A percentile compares a stretch with the other conserved stretches of the same genome.
Evolutionary conservation across 1,140 invertebrate genomes (phyloP).

Genomic region (Formica exsecta): DNA sequence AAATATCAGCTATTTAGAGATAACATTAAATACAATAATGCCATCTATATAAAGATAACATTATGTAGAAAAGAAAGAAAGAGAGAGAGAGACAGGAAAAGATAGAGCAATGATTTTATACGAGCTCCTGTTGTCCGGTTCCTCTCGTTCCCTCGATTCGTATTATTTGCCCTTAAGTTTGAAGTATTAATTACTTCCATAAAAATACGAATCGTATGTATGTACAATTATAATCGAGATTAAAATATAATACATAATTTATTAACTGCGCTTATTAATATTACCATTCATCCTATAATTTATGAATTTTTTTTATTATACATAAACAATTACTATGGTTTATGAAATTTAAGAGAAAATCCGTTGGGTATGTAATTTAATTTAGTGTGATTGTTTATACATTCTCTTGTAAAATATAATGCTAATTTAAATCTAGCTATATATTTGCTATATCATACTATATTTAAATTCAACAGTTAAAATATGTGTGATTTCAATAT

Average conservation of each 20-base stretch:
- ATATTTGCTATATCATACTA: no score
- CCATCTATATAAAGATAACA: no score
- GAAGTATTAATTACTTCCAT: conserved; percentile 71
- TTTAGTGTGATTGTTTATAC: no score
- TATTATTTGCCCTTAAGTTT: conserved; percentile 78
- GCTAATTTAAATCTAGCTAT: no score
- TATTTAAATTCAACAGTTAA: no score
- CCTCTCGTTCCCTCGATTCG: conserved; percentile 70
- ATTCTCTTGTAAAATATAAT: no score
- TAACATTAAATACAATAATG: no score
- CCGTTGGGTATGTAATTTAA: no score
- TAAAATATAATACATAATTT: conserved; percentile 81
- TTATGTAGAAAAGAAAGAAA: background rate
- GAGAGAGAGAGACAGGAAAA: conserved; percentile 16
- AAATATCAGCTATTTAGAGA: no score
- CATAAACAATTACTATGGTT: no score
- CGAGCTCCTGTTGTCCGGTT: conserved; percentile 60
- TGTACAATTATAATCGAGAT: conserved; percentile 73
- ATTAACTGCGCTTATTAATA: conserved; percentile 68
- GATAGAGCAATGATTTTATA: conserved; percentile 74
- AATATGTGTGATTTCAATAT: no score
- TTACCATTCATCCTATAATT: background rate
- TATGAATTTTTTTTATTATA: background rate
- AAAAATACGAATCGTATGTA: conserved; percentile 70
- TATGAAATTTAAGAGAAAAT: no score